Conservation (phyloP, 2,888 invertebrate genomes). For the Eupeodes latifasciatus region DNA sequence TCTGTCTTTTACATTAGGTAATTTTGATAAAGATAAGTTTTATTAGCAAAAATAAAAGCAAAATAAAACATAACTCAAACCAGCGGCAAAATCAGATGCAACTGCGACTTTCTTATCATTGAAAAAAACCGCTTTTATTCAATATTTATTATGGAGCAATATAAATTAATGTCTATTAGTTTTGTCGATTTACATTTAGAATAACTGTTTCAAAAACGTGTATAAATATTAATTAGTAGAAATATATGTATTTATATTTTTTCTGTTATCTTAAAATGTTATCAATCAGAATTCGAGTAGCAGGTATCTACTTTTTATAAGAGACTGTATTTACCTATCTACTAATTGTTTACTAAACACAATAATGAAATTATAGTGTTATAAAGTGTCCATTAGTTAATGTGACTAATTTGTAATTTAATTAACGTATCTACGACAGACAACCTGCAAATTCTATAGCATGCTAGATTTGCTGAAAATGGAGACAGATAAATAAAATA, state of each 20-base stretch:
- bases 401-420: not conserved
- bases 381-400: too few species aligned
- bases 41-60: not conserved
- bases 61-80: not conserved
- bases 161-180: too few species aligned
- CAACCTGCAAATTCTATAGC: not conserved
- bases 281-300: not conserved
- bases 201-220: not conserved
- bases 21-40: constrained; percentile 3
- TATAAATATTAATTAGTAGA: not conserved
- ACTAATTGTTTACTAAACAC: not conserved
- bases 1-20: not conserved
- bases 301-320: not conserved
- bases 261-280: not conserved
- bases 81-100: not conserved
- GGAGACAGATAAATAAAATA: not conserved
- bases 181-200: too few species aligned
- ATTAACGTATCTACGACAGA: not conserved
- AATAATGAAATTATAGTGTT: too few species aligned
- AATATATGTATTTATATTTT: not conserved
- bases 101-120: not conserved
- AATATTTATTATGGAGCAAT: too few species aligned
- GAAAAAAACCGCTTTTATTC: not conserved
- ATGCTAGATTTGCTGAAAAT: not conserved
- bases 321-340: not conserved